phyloP scores from a whole-genome alignment of 2,113 vertebrate genomes.

The Heptranchias perlo region DNA sequence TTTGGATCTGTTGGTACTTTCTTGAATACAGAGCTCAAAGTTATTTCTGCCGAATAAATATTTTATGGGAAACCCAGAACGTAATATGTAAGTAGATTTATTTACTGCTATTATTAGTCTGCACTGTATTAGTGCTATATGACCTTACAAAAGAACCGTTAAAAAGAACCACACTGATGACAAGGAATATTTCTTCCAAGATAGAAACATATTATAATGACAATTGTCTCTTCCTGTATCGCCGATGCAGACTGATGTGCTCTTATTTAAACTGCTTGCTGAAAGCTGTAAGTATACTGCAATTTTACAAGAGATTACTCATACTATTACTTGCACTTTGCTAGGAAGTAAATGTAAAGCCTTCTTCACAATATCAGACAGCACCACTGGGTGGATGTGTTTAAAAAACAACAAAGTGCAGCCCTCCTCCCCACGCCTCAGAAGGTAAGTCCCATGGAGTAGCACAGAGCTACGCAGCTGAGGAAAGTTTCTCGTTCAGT shows the following conservation, averaged over 20 bases:
- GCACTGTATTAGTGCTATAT: neutral
- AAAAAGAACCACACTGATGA: neutral
- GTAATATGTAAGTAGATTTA: neutral
- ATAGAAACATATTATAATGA: neutral
- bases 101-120: neutral
- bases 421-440: neutral
- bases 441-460: neutral
- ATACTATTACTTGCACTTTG: neutral
- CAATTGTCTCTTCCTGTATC: neutral
- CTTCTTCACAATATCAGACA: neutral
- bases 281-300: neutral
- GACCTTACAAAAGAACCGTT: neutral
- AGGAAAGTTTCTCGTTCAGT: neutral
- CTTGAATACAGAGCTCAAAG: neutral
- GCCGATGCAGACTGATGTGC: neutral
- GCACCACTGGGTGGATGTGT: neutral
- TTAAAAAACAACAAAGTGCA: neutral
- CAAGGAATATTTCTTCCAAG: neutral
- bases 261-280: neutral
- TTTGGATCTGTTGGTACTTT: neutral
- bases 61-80: neutral
- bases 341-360: neutral
- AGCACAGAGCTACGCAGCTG: neutral
- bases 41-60: conserved; percentile 17
- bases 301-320: neutral